Evolutionary conservation across 2,888 invertebrate genomes (phyloP), one percentile per base, ranked within the genome.

Genomic region (Apotomis turbidana): DNA sequence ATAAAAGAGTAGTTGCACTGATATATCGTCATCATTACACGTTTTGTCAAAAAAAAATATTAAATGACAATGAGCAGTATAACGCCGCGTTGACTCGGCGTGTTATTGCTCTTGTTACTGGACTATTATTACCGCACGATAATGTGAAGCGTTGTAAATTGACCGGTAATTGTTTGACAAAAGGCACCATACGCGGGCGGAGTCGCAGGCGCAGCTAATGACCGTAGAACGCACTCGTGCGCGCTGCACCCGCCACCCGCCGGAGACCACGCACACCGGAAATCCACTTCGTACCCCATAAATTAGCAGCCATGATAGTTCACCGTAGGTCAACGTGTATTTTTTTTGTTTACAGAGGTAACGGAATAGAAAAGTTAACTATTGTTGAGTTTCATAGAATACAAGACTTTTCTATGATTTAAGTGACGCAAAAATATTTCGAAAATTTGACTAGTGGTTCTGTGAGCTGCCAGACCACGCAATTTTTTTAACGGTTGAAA

Each of bases 81-180:
- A 27, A 1, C 27, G 27, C 27, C 27, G 27, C 27, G 27, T 27
- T 27, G 27, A 27, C 27, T 27, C 41, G 41, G 41, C 41, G 71
- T 58, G 52, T 57, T 52, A 69, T 15, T 63, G 62, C 13, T 68
- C 38, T 73, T 69, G 70, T 76, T 76, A 78, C 76, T 77, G 71
- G 63, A 74, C 79, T 81, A 81, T 83, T 75, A 85, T 82, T 81
- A 76, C 74, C 57, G 72, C 51, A 70, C 74, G 79, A 83, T 88
- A 85, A 85, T 82, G 81, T 86, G 84, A 87, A 83, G 80, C 76
- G 78, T 76, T 81, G 78, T 83, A 83, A 85, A 87, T 85, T 83
- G 82, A 79, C 76, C 78, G 79, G 85, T 88, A 88, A 88, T 88
- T 86, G 87, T 81, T 84, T 83, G 83, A 87, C 86, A 88, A 86